Evolutionary conservation across 2,888 invertebrate genomes (phyloP), one percentile per base, ranked within the genome.

Genomic region (Latrodectus elegans): DNA sequence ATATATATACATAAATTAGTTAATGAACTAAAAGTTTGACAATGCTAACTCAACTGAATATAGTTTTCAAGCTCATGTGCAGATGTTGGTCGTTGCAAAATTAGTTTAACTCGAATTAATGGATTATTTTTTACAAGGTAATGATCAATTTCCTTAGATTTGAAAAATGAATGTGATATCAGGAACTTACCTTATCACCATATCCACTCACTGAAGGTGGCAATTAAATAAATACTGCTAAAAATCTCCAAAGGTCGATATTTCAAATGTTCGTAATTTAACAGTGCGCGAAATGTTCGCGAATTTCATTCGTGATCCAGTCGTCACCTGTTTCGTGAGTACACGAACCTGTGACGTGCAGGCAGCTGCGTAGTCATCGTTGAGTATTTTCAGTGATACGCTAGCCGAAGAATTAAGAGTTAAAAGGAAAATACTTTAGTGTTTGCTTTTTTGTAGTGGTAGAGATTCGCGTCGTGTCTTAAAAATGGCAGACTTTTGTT

Each of bases 271-370:
- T 26, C 55, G 55, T 74, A 15, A 22, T 74, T 74, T n/a, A 26
- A 52, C 15, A 74, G 26, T 60, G 51, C 74, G 55, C 26, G 22
- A 74, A 55, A 74, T 60, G 12, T n/a, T 15, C 22, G 26, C 26
- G 55, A 15, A 55, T 74, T 74, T 74, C 60, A 60, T 26, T 26
- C 78, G 38, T 79, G 78, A 53, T 26, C 49, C 49, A 26, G 55
- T 26, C 9, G 15, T 70, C 78, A 79, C 78, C 78, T 79, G 78
- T 68, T 70, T 70, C 55, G 55, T 79, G 10, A 38, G 55, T 70
- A 79, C 70, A 79, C 78, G 78, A 70, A 55, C 17, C 26, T 22
- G 70, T 79, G 70, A 79, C 71, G 78, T 55, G 55, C 17, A 38
- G 17, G 26, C 78, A 79, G 78, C 78, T 79, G 78, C 22, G 70